phyloP scores from a whole-genome alignment of 1,140 invertebrate species.

The Euura saliciscinereae region DNA sequence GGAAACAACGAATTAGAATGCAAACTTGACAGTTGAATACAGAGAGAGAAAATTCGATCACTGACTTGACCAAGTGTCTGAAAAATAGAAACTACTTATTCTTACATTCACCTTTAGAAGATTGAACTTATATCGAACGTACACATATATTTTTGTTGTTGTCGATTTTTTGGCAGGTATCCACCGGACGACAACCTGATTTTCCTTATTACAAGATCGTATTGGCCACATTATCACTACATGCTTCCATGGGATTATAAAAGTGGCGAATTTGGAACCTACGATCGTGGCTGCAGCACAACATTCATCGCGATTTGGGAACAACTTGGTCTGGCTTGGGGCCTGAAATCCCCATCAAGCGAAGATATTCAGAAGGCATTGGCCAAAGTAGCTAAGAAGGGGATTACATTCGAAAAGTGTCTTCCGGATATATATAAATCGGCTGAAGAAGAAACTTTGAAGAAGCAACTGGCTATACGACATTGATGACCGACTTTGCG shows the following conservation, averaged over 20 bases:
- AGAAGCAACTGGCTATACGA: background rate
- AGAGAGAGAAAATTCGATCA: no score
- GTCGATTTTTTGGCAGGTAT: slow-evolving; percentile 58
- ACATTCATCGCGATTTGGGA: slow-evolving; percentile 71
- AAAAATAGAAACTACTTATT: no score
- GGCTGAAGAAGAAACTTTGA: slow-evolving; percentile 33
- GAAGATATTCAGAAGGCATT: slow-evolving; percentile 67
- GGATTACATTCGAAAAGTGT: slow-evolving; percentile 18
- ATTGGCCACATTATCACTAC: slow-evolving; percentile 83
- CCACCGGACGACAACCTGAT: slow-evolving; percentile 74
- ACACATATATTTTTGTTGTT: no score
- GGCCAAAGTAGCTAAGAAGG: slow-evolving; percentile 38
- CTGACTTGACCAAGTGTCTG: no score
- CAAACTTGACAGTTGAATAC: no score
- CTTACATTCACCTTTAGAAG: no score
- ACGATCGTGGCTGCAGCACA: slow-evolving; percentile 68
- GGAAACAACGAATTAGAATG: no score
- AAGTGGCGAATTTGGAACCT: slow-evolving; percentile 76
- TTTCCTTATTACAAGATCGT: slow-evolving; percentile 73
- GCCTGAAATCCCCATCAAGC: slow-evolving; percentile 68
- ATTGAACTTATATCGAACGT: no score
- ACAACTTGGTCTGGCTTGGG: slow-evolving; percentile 66
- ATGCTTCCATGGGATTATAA: slow-evolving; percentile 78
- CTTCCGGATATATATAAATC: slow-evolving; percentile 33
- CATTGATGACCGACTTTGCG: background rate